A percentile compares a stretch with the other conserved stretches of the same genome.
phyloP scores from a whole-genome alignment of 2,113 vertebrate species.

The Jaculus jaculus region DNA sequence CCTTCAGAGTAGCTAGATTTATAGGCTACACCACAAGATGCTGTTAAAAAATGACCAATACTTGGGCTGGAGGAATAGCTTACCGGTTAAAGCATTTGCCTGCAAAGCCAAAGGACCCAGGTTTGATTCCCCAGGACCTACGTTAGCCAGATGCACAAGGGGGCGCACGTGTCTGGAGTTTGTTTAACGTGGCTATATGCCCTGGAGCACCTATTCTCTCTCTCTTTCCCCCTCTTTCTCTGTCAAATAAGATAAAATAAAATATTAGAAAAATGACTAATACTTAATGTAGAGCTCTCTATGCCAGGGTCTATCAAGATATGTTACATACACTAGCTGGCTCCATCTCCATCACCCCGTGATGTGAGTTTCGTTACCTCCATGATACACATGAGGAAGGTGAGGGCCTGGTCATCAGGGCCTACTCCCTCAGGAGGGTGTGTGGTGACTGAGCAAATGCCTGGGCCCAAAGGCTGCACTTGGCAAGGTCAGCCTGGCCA shows the following conservation, averaged over 20 bases:
- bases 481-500: neutral
- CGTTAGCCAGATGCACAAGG: too few relatives aligned
- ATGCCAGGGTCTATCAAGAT: neutral
- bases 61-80: neutral
- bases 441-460: neutral
- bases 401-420: neutral
- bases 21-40: neutral
- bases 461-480: neutral
- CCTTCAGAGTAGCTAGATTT: neutral
- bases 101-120: too few relatives aligned
- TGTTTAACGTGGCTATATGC: too few relatives aligned
- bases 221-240: too few relatives aligned
- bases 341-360: neutral
- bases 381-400: neutral
- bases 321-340: neutral
- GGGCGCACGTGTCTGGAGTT: too few relatives aligned
- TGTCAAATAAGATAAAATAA: too few relatives aligned
- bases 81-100: too few relatives aligned
- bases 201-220: too few relatives aligned
- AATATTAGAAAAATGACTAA: too few relatives aligned
- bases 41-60: neutral
- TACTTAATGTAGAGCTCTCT: neutral
- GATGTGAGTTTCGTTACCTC: neutral
- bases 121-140: too few relatives aligned
- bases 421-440: rapidly evolving